Conservation (phyloP, 2,113 vertebrate genomes). For the Pseudorectes ferrugineus region DNA sequence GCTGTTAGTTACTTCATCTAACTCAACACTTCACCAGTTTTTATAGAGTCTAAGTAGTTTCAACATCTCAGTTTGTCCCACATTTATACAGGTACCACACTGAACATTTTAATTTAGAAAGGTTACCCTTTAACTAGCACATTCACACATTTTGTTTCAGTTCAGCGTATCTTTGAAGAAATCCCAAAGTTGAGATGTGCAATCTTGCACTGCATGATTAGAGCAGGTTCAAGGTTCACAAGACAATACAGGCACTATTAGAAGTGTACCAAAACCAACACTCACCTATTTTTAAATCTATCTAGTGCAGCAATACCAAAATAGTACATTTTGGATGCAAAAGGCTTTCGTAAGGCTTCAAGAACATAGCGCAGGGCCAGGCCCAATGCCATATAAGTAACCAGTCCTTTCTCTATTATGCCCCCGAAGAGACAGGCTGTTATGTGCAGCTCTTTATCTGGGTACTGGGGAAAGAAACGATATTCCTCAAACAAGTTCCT, state of each 20-base stretch:
- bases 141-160: background rate
- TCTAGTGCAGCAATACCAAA: slow-evolving; percentile 99
- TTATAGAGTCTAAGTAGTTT: background rate
- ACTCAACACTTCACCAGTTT: background rate
- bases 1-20: background rate
- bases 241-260: background rate
- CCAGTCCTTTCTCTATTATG: slow-evolving; percentile 97
- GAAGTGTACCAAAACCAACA: background rate
- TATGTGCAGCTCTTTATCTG: slow-evolving; percentile 98
- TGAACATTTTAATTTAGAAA: background rate
- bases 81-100: background rate
- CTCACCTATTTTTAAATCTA: slow-evolving; percentile 98
- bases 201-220: background rate
- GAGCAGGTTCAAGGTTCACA: background rate
- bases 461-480: slow-evolving; percentile 97
- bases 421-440: slow-evolving; percentile 98
- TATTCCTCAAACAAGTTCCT: slow-evolving; percentile 98
- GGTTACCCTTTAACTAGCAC: background rate
- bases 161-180: background rate
- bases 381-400: slow-evolving; percentile 97
- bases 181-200: background rate
- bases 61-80: background rate
- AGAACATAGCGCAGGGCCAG: slow-evolving; percentile 95
- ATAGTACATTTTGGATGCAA: slow-evolving; percentile 99
- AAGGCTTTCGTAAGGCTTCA: slow-evolving; percentile 98